Evolutionary conservation across 1,140 invertebrate genomes (phyloP).

Genomic region (Chrysopa pallens): DNA sequence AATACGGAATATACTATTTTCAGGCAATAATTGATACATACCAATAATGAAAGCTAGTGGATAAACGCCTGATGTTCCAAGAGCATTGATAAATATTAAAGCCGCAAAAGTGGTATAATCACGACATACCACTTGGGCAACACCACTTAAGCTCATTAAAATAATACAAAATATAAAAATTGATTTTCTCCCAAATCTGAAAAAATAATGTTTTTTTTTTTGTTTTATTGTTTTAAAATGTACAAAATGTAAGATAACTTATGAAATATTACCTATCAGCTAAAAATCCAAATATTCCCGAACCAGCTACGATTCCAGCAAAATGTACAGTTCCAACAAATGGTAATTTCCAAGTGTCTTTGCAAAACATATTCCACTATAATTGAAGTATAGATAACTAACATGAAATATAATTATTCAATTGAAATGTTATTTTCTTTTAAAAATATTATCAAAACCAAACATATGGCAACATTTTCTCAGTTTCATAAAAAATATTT

Average conservation of each 20-base stretch:
- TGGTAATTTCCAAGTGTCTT: constrained; percentile 41
- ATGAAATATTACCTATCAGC: constrained; percentile 29
- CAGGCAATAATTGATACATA: constrained; percentile 11
- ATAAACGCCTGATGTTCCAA: constrained; percentile 38
- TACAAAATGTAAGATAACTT: background rate
- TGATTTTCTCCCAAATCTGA: constrained; percentile 37
- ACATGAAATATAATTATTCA: background rate
- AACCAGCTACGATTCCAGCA: constrained; percentile 35
- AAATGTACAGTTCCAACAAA: constrained; percentile 42
- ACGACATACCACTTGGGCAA: constrained; percentile 30
- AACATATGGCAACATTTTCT: too few relatives aligned
- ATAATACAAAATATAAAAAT: constrained; percentile 33
- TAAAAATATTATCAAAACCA: too few relatives aligned
- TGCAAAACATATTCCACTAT: constrained; percentile 35
- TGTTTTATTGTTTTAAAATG: too few relatives aligned
- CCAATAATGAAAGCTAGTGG: constrained; percentile 42
- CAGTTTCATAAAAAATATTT: too few relatives aligned
- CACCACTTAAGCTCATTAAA: constrained; percentile 32
- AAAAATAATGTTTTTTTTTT: constrained; percentile 6
- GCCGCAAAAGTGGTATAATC: constrained; percentile 32
- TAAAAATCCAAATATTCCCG: constrained; percentile 32
- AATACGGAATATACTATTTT: too few relatives aligned
- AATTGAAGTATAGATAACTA: constrained; percentile 7
- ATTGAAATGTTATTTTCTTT: background rate
- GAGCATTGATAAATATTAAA: constrained; percentile 36